These are phyloP conservation scores for Heliconius charithonia DNA, from an alignment of 2,888 invertebrate genomes.

Conservation along the genomic window DNA sequence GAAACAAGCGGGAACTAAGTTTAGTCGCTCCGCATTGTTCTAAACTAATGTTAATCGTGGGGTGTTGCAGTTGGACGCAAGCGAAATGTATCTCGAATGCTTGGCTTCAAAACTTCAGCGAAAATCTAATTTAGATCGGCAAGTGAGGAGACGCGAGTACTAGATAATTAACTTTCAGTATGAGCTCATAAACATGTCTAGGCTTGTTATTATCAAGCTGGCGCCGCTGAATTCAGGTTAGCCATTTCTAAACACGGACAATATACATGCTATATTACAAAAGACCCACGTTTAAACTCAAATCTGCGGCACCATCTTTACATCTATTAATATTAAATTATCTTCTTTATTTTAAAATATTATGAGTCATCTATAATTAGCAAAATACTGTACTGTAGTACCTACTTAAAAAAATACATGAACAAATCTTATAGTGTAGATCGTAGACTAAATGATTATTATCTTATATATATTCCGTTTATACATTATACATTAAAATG, in stretches of 20 bases:
- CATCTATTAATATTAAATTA: neutral
- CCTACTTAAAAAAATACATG: too few relatives aligned
- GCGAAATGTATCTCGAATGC: slow-evolving; percentile 54
- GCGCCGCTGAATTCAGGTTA: slow-evolving; percentile 43
- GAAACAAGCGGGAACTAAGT: slow-evolving; percentile 61
- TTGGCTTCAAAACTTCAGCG: slow-evolving; percentile 60
- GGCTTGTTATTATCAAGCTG: slow-evolving; percentile 50
- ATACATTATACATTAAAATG: too few relatives aligned
- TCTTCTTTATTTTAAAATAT: too few relatives aligned
- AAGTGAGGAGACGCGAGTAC: slow-evolving; percentile 56
- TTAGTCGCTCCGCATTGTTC: slow-evolving; percentile 64
- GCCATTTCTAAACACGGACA: neutral
- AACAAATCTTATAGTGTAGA: too few relatives aligned
- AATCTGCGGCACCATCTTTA: neutral
- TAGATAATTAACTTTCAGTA: slow-evolving; percentile 64
- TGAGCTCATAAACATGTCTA: slow-evolving; percentile 61
- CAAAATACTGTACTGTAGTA: too few relatives aligned
- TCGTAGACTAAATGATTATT: too few relatives aligned
- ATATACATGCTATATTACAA: neutral
- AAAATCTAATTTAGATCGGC: slow-evolving; percentile 64
- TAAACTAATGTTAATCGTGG: slow-evolving; percentile 68
- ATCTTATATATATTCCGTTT: too few relatives aligned
- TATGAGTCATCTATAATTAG: too few relatives aligned
- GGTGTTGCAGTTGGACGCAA: slow-evolving; percentile 63
- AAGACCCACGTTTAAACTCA: neutral